Base-by-base conservation (phyloP, 2,888 invertebrate species). In the Merodon equestris region DNA sequence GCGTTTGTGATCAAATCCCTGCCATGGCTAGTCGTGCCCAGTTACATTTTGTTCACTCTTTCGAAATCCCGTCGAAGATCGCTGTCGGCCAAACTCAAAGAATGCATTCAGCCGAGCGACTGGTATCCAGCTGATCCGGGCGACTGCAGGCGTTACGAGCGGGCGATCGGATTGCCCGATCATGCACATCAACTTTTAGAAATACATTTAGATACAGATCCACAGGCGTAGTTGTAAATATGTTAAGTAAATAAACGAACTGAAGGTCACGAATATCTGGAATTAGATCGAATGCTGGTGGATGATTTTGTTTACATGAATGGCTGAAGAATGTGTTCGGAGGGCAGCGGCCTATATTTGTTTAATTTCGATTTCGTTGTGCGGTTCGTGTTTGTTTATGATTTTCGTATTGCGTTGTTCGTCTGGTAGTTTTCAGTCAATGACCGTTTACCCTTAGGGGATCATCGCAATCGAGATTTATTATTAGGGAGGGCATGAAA, bases 121-220 rank as follows among this genome's bases (percentile, higher is more conserved):
- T 88, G 88, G 88, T 87, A 88, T 85, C 88, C 88, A 1, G 87
- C 86, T 4, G 86, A 86, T 82, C 85, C 87, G 13, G 85, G 85
- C 36, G 86, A 87, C 84, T 86, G 87, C 0, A 85, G 86, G 4
- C 86, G 86, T 63, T 88, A 88, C 64, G 88, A 88, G 70, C 87
- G 87, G 56, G 84, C 87, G 9, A 86, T 88, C 85, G 88, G 88
- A 45, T 84, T 79, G 45, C 79, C 79, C 12, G 79, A 79, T 56
- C 79, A 79, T 60, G 79, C 79, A 15, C 79, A 79, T 53, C 79
- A 79, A 38, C 74, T 79, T 40, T 70, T 79, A 64, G 79, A 79
- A 64, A 79, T 74, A 38, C 74, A 79, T 45, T 64, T 74, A 51
- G 74, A 79, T 70, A 56, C 63, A 7, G 79, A 79, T 79, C 74